Percentiles rank a stretch among this genome's conserved stretches.
These are phyloP conservation scores for Drosophila lacicola DNA, from an alignment of 2,888 invertebrate species.

Conservation along the genomic window DNA sequence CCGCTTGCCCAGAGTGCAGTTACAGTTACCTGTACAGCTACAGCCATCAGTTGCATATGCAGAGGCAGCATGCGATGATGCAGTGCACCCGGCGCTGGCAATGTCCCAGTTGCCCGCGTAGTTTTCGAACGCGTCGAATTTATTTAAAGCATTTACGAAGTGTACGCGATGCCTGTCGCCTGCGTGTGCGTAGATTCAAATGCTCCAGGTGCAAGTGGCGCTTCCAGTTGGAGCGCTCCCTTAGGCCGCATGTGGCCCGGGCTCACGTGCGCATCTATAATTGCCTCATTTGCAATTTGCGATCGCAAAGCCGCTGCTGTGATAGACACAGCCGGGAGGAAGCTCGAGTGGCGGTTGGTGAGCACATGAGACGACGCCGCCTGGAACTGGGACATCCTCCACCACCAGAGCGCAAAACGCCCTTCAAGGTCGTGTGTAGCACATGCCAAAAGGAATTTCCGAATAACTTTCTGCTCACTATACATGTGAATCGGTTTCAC, in stretches of 20 bases:
- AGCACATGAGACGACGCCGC: not conserved
- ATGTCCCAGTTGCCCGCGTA: slow-evolving; percentile 28
- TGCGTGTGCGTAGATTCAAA: slow-evolving; percentile 20
- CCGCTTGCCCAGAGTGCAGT: slow-evolving; percentile 17
- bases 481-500: slow-evolving; percentile 32
- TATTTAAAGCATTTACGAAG: slow-evolving; percentile 14
- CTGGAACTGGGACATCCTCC: slow-evolving; percentile 3
- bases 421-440: slow-evolving; percentile 3
- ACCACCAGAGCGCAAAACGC: not conserved
- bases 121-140: slow-evolving; percentile 12
- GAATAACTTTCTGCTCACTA: slow-evolving; percentile 5
- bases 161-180: not conserved
- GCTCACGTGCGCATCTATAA: slow-evolving; percentile 21
- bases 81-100: not conserved
- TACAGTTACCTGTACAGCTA: slow-evolving; percentile 20
- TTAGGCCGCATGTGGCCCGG: slow-evolving; percentile 3
- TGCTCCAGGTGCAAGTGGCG: slow-evolving; percentile 29
- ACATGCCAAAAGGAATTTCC: slow-evolving; percentile 18
- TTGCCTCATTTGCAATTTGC: slow-evolving; percentile 39
- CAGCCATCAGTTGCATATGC: slow-evolving; percentile 48
- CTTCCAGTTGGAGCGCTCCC: slow-evolving; percentile 32
- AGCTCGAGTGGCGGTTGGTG: slow-evolving; percentile 19
- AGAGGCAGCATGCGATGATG: not conserved
- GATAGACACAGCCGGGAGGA: slow-evolving; percentile 24
- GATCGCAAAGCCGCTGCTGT: slow-evolving; percentile 29